Base-by-base conservation (phyloP, 92 coral and sea anemone genomes). In the Heteractis magnifica region DNA sequence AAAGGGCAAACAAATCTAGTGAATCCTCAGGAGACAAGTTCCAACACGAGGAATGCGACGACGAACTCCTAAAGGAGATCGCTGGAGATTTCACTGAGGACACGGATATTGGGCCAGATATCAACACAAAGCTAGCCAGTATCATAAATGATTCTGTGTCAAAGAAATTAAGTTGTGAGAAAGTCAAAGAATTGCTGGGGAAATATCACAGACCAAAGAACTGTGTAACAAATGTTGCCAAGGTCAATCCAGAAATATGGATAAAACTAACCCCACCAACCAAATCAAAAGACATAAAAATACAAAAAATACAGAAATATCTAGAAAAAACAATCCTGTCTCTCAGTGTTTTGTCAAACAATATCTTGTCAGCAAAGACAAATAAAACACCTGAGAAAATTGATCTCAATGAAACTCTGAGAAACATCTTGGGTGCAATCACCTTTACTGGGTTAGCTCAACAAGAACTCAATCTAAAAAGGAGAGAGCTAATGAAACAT, bases 161-260 rank as follows among this genome's bases (percentile, higher is more conserved):
- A 18, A 76, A 76, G 58, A 76, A 52, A 76, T 50, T 52, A 76
- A 52, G 79, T 19, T 16, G 60, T 16, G 79, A 76, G 6, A 76
- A 76, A 13, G 51, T 16, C 56, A 49, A 76, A 21, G 41, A 76
- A 21, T 52, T 76, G 23, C 23, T 76, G 21, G 79, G 49, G 48
- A 76, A 76, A 52, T 75, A 75, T 19, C 78, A 53, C 20, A 76
- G 79, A 76, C 79, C 79, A 51, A 76, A 76, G 58, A 76, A 76
- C 16, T 76, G 79, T 20, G 8, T 6, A 13, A 76, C 79, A 5
- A 26, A 76, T 10, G 64, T 76, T 26, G 44, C 79, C 4, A 76
- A 76, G 79, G 79, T 76, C 64, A 76, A 76, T 76, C 58, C 79
- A 76, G 79, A 50, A 76, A 76, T 76, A 49, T 76, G 79, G 79